Conservation (phyloP, 2,797 vertebrate species). For the Girardinus metallicus region DNA sequence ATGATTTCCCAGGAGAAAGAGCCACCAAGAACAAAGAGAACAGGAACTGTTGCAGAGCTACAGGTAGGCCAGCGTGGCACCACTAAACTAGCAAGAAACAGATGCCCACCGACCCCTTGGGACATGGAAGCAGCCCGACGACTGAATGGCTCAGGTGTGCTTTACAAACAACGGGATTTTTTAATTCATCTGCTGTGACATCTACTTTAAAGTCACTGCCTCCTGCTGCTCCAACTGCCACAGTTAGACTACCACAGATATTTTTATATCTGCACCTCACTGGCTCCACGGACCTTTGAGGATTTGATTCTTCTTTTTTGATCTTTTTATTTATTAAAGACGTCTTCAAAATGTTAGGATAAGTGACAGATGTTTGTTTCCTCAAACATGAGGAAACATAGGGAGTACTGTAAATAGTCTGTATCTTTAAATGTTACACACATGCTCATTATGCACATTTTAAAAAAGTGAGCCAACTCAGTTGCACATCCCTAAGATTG, state of each 20-base stretch:
- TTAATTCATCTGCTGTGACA: conserved; percentile 52
- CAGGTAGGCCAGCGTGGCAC: conserved; percentile 71
- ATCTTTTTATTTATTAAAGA: background rate
- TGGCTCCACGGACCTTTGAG: background rate
- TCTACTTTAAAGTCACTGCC: conserved; percentile 46
- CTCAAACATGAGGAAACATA: background rate
- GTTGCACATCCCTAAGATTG: no score
- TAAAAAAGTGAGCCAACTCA: no score
- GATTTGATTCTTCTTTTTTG: background rate
- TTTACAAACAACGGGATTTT: conserved; percentile 52
- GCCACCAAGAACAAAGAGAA: conserved; percentile 58
- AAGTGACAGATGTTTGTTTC: background rate
- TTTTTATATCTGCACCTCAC: conserved; percentile 3
- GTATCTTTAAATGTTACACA: no score
- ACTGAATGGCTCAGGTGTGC: conserved; percentile 75
- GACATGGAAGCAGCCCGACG: conserved; percentile 42
- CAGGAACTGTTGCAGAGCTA: conserved; percentile 66
- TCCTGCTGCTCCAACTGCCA: conserved; percentile 61
- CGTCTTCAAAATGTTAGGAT: background rate
- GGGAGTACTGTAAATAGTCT: no score
- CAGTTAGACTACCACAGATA: conserved; percentile 32
- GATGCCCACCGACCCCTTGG: conserved; percentile 70
- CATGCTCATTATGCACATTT: no score
- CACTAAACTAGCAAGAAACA: conserved; percentile 62
- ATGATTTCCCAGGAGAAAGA: conserved; percentile 70